Evolutionary conservation across 2,113 vertebrate genomes (phyloP).

Genomic region (Cavia aperea): DNA sequence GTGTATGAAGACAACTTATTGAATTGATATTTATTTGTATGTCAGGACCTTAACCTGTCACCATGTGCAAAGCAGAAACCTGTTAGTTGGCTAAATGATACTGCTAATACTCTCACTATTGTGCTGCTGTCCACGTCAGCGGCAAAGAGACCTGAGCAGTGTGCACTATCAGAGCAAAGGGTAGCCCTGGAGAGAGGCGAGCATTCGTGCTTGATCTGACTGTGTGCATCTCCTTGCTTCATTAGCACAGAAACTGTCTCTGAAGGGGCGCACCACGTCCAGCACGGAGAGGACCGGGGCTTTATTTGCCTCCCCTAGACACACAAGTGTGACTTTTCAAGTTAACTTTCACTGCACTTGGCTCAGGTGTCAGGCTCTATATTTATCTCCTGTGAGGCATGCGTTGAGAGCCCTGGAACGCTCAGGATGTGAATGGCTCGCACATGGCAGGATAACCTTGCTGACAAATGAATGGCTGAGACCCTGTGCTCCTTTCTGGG

Average conservation of each 20-base stretch:
- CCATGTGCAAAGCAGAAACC: neutral
- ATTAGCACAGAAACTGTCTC: neutral
- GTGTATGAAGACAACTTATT: neutral
- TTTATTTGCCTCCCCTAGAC: conserved; percentile 51
- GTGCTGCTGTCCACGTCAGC: neutral
- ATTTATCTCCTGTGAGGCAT: conserved; percentile 59
- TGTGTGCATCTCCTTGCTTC: conserved; percentile 5
- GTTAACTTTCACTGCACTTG: conserved; percentile 40
- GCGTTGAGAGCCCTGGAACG: conserved; percentile 3
- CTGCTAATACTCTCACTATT: neutral
- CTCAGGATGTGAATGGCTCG: conserved; percentile 46
- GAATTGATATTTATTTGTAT: neutral
- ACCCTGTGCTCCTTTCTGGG: conserved; percentile 37
- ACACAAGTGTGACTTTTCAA: conserved; percentile 41
- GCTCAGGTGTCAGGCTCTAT: conserved; percentile 63
- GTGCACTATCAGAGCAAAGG: neutral
- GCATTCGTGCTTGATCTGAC: neutral
- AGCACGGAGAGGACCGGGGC: conserved; percentile 35
- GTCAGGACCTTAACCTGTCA: neutral
- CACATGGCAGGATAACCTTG: conserved; percentile 45
- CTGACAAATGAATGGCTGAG: conserved; percentile 10
- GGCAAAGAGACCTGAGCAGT: neutral
- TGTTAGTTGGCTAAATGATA: neutral
- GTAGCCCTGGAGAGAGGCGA: neutral
- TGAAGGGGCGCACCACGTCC: neutral